Evolutionary conservation across 2,113 vertebrate genomes (phyloP).

Genomic region (Scatophagus argus): DNA sequence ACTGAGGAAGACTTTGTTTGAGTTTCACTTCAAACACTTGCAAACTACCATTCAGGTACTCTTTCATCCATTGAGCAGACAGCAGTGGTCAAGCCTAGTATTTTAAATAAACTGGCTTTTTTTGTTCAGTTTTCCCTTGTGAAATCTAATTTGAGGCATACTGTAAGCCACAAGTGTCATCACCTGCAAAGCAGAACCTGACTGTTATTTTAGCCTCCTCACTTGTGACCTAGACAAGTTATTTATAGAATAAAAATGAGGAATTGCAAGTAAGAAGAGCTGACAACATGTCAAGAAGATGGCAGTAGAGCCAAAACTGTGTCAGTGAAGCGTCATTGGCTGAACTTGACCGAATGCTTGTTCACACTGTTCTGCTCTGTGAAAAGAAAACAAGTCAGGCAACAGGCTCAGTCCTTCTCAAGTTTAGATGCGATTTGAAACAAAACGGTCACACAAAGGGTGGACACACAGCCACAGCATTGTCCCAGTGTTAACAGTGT

Average conservation of each 20-base stretch:
- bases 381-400: too few species aligned
- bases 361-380: too few species aligned
- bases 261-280: not conserved
- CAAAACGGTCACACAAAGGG: too few species aligned
- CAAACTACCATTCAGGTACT: conserved; percentile 48
- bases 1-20: conserved; percentile 39
- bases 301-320: not conserved
- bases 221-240: conserved; percentile 23
- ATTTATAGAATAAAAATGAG: conserved; percentile 50
- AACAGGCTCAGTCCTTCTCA: too few species aligned
- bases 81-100: conserved; percentile 30
- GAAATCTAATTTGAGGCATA: conserved; percentile 54
- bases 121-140: conserved; percentile 39
- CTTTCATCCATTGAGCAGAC: conserved; percentile 44
- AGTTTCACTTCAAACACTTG: conserved; percentile 47
- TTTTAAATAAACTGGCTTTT: conserved; percentile 57
- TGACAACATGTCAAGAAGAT: not conserved
- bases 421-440: too few species aligned
- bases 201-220: conserved; percentile 55
- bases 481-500: too few species aligned
- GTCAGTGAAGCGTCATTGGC: not conserved
- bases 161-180: conserved; percentile 54
- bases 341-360: not conserved
- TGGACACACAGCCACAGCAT: too few species aligned
- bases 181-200: conserved; percentile 35